phyloP scores from a whole-genome alignment of 2,888 invertebrate genomes.

The Andrena bicolor region DNA sequence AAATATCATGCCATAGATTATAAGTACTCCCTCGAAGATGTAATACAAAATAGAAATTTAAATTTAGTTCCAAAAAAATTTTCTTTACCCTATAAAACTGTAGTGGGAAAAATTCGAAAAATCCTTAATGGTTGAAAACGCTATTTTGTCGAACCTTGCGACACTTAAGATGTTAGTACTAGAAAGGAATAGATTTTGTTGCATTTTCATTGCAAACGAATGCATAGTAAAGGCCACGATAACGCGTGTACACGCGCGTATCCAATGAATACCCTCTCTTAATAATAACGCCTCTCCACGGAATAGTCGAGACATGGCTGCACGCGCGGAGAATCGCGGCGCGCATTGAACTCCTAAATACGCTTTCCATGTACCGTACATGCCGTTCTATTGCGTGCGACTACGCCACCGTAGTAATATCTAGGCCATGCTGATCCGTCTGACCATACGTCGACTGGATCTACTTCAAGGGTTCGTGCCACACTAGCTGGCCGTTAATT shows the following conservation, averaged over 20 bases:
- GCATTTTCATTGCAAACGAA: background rate
- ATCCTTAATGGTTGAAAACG: too few relatives aligned
- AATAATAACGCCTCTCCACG: background rate
- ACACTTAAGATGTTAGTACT: too few relatives aligned
- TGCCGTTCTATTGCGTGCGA: conserved; percentile 2
- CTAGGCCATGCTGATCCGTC: background rate
- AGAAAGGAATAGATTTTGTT: background rate
- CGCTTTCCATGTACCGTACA: conserved; percentile 18
- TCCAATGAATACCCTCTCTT: conserved; percentile 6
- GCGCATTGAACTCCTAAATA: conserved; percentile 14
- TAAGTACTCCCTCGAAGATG: too few relatives aligned
- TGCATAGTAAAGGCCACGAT: background rate
- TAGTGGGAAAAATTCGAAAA: too few relatives aligned
- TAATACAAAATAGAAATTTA: too few relatives aligned
- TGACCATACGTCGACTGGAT: conserved; percentile 2
- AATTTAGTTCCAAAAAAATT: too few relatives aligned
- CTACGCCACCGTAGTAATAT: conserved; percentile 5
- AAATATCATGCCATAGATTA: too few relatives aligned
- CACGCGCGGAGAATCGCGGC: background rate
- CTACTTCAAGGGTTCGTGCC: background rate
- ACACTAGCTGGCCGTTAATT: background rate
- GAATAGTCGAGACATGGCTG: conserved; percentile 1
- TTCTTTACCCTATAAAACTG: too few relatives aligned
- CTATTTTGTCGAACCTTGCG: too few relatives aligned
- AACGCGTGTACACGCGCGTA: background rate